Base-by-base conservation (phyloP, 2,113 vertebrate genomes). In the Platycercus adscitus region DNA sequence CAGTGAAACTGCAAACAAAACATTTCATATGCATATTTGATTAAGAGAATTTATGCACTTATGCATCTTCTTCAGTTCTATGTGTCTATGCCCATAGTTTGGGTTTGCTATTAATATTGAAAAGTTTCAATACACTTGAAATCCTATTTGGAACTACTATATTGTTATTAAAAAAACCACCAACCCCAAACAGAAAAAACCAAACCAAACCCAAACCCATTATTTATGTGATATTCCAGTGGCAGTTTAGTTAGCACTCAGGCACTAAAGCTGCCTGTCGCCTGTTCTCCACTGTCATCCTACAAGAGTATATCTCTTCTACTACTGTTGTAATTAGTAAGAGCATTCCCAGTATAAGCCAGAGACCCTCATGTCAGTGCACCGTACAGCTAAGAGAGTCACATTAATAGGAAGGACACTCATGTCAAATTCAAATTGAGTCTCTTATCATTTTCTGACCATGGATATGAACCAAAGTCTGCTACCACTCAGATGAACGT, bases 321-420 rank as follows among this genome's bases (percentile, higher is more conserved):
- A 66, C 14, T 66, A 76, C 65, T 49, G 12, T 64, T 39, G 55
- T 46, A 85, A 50, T 43, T 53, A 37, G 25, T 68, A 29, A 47
- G 24, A 72, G 11, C 13, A 72, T 52, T 79, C 55, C 29, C 35
- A 86, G 14, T n/a, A 17, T 8, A 44, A 46, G 37, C 73, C 14
- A 68, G 46, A 72, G 58, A 66, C 8, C 7, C 13, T 6, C 53
- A 33, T 11, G 16, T 6, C 53, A 63, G 52, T 29, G 16, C 23
- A 58, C 23, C 29, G 7, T 39, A 33, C 12, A 77, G 58, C 50
- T 52, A n/a, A 21, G 21, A 69, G 11, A 88, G 8, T 50, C 21
- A 81, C 25, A 10, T 0, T 0, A 1, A 56, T 2, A 68, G 52
- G 24, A 23, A 86, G 50, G 17, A 66, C 21, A 33, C 9, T 60